phyloP scores from a whole-genome alignment of 92 coral and sea anemone genomes.

The Virgularia gustaviana region DNA sequence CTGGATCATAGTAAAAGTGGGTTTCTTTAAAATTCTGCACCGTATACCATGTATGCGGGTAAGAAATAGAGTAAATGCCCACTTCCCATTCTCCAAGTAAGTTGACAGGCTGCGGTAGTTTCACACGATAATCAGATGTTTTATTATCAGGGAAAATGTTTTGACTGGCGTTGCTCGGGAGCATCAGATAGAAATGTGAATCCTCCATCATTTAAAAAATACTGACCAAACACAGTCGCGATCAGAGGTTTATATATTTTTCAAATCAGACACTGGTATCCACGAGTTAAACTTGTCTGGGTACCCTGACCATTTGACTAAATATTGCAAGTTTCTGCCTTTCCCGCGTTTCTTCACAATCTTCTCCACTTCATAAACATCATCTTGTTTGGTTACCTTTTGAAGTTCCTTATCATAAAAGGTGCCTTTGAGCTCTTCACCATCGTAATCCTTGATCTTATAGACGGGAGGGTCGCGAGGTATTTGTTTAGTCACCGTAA shows the following conservation, averaged over 20 bases:
- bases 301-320: constrained; percentile 53
- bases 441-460: constrained; percentile 26
- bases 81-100: constrained; percentile 38
- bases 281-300: constrained; percentile 47
- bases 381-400: constrained; percentile 22
- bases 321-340: constrained; percentile 42
- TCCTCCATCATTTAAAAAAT: constrained; percentile 26
- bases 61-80: constrained; percentile 37
- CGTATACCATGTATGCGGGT: too few relatives aligned
- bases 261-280: constrained; percentile 9
- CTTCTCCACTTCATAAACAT: constrained; percentile 25
- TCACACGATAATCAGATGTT: constrained; percentile 36
- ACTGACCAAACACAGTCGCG: background rate
- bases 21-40: too few relatives aligned
- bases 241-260: background rate
- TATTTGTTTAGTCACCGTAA: constrained; percentile 34
- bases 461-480: constrained; percentile 36
- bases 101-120: constrained; percentile 30
- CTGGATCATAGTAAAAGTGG: too few relatives aligned
- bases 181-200: too few relatives aligned
- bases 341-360: constrained; percentile 29
- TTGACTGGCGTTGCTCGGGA: constrained; percentile 33
- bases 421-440: constrained; percentile 38
- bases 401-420: constrained; percentile 39
- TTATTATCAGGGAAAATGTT: too few relatives aligned